phyloP scores from a whole-genome alignment of 1,140 invertebrate species.

The Orchesella cincta region DNA sequence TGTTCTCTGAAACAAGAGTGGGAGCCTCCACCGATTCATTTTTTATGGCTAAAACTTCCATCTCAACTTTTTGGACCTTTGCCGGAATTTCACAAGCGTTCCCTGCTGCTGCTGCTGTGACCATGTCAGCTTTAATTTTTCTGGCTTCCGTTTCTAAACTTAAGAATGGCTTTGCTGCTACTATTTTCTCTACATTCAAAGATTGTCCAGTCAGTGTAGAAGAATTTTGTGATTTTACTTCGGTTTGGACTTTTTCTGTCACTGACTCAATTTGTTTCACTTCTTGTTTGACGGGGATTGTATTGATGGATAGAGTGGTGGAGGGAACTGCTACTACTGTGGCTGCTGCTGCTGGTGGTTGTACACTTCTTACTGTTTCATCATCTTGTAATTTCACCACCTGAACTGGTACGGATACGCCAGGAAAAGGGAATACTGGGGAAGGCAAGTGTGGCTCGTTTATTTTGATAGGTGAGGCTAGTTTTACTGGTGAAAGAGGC shows the following conservation, averaged over 20 bases:
- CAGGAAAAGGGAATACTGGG: constrained; percentile 35
- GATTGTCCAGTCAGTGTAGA: too few species aligned
- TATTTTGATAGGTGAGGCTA: not conserved
- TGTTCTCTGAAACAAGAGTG: not conserved
- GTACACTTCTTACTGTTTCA: too few species aligned
- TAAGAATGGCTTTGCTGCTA: too few species aligned
- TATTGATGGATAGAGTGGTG: not conserved
- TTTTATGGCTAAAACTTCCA: not conserved
- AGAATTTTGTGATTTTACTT: too few species aligned
- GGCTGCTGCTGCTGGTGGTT: not conserved
- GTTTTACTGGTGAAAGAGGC: not conserved
- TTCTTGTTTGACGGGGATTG: not conserved
- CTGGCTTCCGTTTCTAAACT: too few species aligned
- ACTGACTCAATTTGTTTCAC: not conserved
- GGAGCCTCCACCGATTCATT: not conserved
- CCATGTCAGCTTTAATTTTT: not conserved
- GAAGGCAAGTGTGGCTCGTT: not conserved
- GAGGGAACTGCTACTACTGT: not conserved
- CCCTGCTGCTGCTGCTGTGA: not conserved
- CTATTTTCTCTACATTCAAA: too few species aligned
- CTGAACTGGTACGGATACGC: constrained; percentile 39
- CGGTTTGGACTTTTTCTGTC: constrained; percentile 5
- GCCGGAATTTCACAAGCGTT: not conserved
- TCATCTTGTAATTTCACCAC: constrained; percentile 33
- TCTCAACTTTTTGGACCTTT: constrained; percentile 1